Evolutionary conservation across 1,140 invertebrate species (phyloP).

Genomic region (Lucilia sericata): DNA sequence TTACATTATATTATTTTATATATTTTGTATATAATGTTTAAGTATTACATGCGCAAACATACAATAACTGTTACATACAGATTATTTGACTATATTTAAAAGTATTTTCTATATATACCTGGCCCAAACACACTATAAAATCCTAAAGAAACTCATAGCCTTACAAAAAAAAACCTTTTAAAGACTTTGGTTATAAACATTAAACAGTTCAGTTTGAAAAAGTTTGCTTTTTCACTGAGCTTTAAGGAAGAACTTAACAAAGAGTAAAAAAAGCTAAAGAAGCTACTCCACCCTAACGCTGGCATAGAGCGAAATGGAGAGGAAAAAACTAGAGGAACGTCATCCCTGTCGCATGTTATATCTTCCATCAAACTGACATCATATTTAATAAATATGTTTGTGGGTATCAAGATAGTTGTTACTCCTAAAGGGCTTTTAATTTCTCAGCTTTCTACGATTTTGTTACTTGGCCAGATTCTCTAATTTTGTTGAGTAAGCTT

Average conservation of each 20-base stretch:
- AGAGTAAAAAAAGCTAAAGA: neutral
- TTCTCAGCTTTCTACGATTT: neutral
- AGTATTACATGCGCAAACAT: conserved; percentile 9
- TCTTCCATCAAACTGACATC: neutral
- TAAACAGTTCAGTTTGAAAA: neutral
- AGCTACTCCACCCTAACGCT: neutral
- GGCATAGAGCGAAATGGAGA: neutral
- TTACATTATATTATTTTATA: neutral
- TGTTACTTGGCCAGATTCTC: neutral
- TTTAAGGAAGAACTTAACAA: neutral
- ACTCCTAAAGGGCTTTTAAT: neutral
- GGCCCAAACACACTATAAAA: neutral
- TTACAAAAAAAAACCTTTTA: neutral
- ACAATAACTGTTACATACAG: neutral
- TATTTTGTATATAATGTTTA: neutral
- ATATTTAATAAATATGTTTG: neutral
- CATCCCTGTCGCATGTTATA: neutral
- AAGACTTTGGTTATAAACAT: neutral
- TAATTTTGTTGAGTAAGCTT: neutral
- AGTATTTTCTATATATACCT: neutral
- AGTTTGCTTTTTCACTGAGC: neutral
- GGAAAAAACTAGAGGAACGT: neutral
- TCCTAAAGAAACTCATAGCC: neutral
- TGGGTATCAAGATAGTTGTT: neutral
- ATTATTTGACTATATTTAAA: neutral